Evolutionary conservation across 2,888 invertebrate species (phyloP).

Genomic region (Fragum sueziense): DNA sequence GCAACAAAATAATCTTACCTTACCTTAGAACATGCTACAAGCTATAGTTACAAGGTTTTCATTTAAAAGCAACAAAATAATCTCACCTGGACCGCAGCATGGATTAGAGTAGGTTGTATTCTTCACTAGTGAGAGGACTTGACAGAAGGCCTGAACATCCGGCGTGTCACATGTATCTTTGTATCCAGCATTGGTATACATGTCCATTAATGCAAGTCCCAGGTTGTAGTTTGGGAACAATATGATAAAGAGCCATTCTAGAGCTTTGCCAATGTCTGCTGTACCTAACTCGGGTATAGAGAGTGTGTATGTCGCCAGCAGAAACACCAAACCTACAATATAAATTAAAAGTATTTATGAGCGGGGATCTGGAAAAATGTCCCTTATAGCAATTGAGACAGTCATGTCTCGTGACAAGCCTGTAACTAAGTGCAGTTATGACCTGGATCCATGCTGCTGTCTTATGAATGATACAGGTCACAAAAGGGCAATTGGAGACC

Average conservation of each 20-base stretch:
- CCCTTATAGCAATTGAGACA: too few species aligned
- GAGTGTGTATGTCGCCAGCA: constrained; percentile 88
- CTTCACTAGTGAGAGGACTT: not conserved
- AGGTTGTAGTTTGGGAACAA: constrained; percentile 88
- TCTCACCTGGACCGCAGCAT: constrained; percentile 53
- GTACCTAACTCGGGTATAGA: constrained; percentile 86
- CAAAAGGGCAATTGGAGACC: too few species aligned
- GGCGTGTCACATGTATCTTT: constrained; percentile 51
- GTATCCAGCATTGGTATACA: constrained; percentile 81
- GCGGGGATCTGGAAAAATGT: too few species aligned
- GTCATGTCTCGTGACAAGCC: too few species aligned
- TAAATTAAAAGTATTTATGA: too few species aligned
- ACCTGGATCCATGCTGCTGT: too few species aligned
- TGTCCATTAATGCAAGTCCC: constrained; percentile 81
- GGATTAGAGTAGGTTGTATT: constrained; percentile 17
- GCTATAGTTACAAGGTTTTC: too few species aligned
- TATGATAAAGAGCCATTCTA: constrained; percentile 88
- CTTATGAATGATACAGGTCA: too few species aligned
- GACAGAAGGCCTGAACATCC: constrained; percentile 27
- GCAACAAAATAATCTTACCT: constrained; percentile 78
- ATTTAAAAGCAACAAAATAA: too few species aligned
- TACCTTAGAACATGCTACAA: not conserved
- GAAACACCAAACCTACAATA: constrained; percentile 87
- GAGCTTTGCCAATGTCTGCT: constrained; percentile 84
- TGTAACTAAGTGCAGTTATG: too few species aligned